Evolutionary conservation across 2,888 invertebrate species (phyloP).

Genomic region (Thera britannica): DNA sequence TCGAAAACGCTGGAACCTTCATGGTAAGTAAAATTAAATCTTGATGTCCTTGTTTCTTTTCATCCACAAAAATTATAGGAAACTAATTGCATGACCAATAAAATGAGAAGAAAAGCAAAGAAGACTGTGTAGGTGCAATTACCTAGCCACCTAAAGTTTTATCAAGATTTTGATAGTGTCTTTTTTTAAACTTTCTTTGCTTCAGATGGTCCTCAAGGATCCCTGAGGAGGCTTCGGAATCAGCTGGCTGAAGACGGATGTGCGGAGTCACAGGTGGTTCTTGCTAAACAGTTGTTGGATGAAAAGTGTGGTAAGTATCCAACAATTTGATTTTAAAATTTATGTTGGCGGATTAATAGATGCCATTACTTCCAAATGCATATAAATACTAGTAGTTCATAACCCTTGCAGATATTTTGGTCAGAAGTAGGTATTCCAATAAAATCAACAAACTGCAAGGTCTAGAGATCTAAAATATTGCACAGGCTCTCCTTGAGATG

Average conservation of each 20-base stretch:
- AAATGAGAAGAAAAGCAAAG: not conserved
- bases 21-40: slow-evolving; percentile 82
- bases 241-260: slow-evolving; percentile 95
- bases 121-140: not conserved
- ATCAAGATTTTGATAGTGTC: slow-evolving; percentile 41
- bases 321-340: too few species aligned
- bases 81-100: not conserved
- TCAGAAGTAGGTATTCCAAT: too few species aligned
- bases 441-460: too few species aligned
- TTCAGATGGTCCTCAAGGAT: slow-evolving; percentile 88
- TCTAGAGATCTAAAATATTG: too few species aligned
- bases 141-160: not conserved
- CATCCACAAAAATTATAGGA: not conserved
- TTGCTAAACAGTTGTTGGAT: slow-evolving; percentile 93
- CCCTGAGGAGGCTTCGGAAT: slow-evolving; percentile 86
- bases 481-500: too few species aligned
- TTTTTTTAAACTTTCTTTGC: slow-evolving; percentile 58
- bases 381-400: too few species aligned
- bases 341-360: too few species aligned
- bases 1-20: slow-evolving; percentile 90
- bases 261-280: slow-evolving; percentile 94
- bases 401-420: too few species aligned
- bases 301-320: slow-evolving; percentile 88
- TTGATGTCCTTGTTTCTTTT: slow-evolving; percentile 23
- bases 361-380: too few species aligned